Evolutionary conservation across 2,888 invertebrate genomes (phyloP), one percentile per base, ranked within the genome.

Genomic region (Sepiola atlantica): DNA sequence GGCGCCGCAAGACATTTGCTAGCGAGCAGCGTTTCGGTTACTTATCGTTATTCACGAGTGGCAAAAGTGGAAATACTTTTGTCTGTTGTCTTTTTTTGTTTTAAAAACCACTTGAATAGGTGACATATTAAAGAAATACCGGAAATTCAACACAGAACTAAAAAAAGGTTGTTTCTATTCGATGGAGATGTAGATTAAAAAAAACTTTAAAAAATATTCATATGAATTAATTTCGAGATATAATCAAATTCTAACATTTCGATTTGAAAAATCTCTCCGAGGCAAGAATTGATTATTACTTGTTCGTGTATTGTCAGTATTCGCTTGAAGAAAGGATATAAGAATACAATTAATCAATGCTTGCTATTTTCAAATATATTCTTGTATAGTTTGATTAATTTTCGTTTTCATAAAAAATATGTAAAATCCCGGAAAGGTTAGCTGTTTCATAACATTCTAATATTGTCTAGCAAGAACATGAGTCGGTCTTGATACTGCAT

Each of bases 381-480:
- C 14, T n/a, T n/a, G 14, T 77, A 32, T 18, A n/a, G 32, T 77
- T 77, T 77, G n/a, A n/a, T 77, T 77, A n/a, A 77, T 77, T 28
- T 8, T n/a, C 28, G 14, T 10, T n/a, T 77, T 0, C n/a, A 16
- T 18, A 16, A 14, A n/a, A 1, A 32, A 77, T n/a, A n/a, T 77
- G 10, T n/a, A n/a, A 77, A 12, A n/a, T 16, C 16, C 4, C 14
- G n/a, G n/a, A n/a, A n/a, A n/a, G n/a, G n/a, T n/a, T n/a, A n/a
- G n/a, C n/a, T n/a, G n/a, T 32, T n/a, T 8, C 1, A n/a, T 12
- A 14, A 10, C 12, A n/a, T n/a, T n/a, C 8, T 14, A 0, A 0
- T 14, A n/a, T 14, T 77, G 28, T 14, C 0, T 16, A 18, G 2
- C 8, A 77, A n/a, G n/a, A n/a, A n/a, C n/a, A n/a, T n/a, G n/a